A percentile compares a stretch with the other conserved stretches of the same genome.
These are phyloP conservation scores for Apamea sordens DNA, from an alignment of 2,888 invertebrate genomes.

Conservation along the genomic window DNA sequence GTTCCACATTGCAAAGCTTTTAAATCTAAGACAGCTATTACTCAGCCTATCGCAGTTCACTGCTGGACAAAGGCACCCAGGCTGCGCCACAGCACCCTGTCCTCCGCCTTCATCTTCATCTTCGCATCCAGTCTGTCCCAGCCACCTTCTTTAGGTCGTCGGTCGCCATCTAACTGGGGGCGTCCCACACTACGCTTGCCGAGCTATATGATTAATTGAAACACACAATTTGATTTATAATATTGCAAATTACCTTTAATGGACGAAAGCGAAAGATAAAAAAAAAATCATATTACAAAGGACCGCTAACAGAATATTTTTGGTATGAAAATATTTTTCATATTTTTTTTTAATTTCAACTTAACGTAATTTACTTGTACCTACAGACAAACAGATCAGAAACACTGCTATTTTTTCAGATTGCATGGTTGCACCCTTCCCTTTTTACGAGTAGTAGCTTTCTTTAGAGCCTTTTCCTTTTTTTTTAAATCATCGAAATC, in stretches of 20 bases:
- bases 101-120: too few relatives aligned
- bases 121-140: too few relatives aligned
- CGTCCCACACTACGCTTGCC: too few relatives aligned
- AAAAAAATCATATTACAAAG: neutral
- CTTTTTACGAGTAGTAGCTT: neutral
- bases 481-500: neutral
- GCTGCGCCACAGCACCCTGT: too few relatives aligned
- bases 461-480: neutral
- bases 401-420: neutral
- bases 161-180: too few relatives aligned
- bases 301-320: neutral
- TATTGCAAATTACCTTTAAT: neutral
- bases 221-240: neutral
- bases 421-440: neutral
- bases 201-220: neutral
- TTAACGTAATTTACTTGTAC: slow-evolving; percentile 1
- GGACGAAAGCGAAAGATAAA: neutral
- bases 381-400: neutral
- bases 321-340: neutral
- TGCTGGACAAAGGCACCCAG: too few relatives aligned
- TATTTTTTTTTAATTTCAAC: neutral
- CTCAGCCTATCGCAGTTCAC: too few relatives aligned
- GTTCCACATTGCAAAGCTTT: neutral
- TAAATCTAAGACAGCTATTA: neutral
- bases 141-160: too few relatives aligned